Percentiles rank a stretch among this genome's conserved stretches.
Conservation (phyloP, 2,888 invertebrate genomes). For the Leptinotarsa peninsularis region DNA sequence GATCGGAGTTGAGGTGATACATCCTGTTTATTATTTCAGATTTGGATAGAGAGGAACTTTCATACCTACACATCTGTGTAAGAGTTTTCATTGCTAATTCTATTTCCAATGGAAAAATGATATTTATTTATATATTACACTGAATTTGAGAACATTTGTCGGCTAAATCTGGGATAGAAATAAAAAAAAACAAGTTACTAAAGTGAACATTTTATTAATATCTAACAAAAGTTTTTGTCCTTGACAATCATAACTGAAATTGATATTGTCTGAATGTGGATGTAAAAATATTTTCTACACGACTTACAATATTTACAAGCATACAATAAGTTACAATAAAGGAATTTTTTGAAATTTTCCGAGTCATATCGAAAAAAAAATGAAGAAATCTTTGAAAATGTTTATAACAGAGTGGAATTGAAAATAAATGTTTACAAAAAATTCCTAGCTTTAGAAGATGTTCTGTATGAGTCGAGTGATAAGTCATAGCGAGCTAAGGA, state of each 20-base stretch:
- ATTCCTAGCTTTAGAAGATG: too few relatives aligned
- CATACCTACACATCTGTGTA: too few relatives aligned
- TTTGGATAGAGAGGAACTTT: too few relatives aligned
- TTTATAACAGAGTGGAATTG: too few relatives aligned
- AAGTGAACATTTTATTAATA: slow-evolving; percentile 37
- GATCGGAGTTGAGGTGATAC: too few relatives aligned
- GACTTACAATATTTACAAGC: slow-evolving; percentile 51
- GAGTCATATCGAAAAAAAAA: neutral
- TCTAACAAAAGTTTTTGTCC: slow-evolving; percentile 37
- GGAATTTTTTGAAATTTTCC: slow-evolving; percentile 5
- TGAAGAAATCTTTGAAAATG: too few relatives aligned
- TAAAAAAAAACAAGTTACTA: neutral
- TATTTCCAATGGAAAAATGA: too few relatives aligned
- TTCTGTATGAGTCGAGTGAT: too few relatives aligned
- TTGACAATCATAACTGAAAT: slow-evolving; percentile 43
- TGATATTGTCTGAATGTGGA: slow-evolving; percentile 59
- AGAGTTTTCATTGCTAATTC: too few relatives aligned
- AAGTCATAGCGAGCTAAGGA: too few relatives aligned
- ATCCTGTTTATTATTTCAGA: too few relatives aligned
- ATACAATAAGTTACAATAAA: slow-evolving; percentile 31
- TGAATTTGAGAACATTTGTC: neutral
- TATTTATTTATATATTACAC: neutral
- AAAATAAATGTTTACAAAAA: too few relatives aligned
- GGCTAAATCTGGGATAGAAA: neutral
- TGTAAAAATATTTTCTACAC: slow-evolving; percentile 63